A percentile compares a stretch with the other conserved stretches of the same genome.
Conservation (phyloP, 2,113 vertebrate species). For the Perca schrenkii region DNA sequence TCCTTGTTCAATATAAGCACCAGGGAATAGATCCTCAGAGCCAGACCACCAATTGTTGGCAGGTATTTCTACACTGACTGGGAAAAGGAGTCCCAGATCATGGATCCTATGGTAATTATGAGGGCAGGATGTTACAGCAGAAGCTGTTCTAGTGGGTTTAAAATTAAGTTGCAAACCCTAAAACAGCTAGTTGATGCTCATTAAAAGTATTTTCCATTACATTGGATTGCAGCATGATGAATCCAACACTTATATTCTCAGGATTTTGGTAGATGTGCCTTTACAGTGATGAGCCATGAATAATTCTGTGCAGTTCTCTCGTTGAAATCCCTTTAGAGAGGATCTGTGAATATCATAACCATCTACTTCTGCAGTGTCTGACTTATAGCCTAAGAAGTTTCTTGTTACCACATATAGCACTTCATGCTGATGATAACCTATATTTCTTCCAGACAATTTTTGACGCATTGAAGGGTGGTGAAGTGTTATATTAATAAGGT, state of each 20-base stretch:
- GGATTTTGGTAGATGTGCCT: slow-evolving; percentile 27
- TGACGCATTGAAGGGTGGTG: background rate
- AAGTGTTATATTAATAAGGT: slow-evolving; percentile 2
- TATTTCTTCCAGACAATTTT: slow-evolving; percentile 13
- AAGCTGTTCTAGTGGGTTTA: slow-evolving; percentile 15
- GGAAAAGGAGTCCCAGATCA: background rate
- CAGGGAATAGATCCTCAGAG: slow-evolving; percentile 62
- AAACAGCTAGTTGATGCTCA: slow-evolving; percentile 16
- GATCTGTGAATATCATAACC: slow-evolving; percentile 11
- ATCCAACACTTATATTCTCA: slow-evolving; percentile 4
- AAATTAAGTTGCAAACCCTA: slow-evolving; percentile 5
- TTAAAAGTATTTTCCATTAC: slow-evolving; percentile 14
- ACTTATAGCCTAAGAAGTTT: slow-evolving; percentile 2
- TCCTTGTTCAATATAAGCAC: slow-evolving; percentile 45
- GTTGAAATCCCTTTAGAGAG: slow-evolving; percentile 4
- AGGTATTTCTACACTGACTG: slow-evolving; percentile 11
- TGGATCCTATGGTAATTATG: slow-evolving; percentile 47
- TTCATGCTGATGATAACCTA: slow-evolving; percentile 10
- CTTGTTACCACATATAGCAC: background rate
- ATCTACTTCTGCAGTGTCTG: background rate
- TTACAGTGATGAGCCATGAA: slow-evolving; percentile 43
- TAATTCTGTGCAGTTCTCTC: slow-evolving; percentile 9
- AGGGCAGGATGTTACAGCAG: background rate
- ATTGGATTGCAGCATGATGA: slow-evolving; percentile 1
- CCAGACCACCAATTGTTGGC: slow-evolving; percentile 71